Evolutionary conservation across 2,113 vertebrate genomes (phyloP).

Genomic region (Catharus minimus): DNA sequence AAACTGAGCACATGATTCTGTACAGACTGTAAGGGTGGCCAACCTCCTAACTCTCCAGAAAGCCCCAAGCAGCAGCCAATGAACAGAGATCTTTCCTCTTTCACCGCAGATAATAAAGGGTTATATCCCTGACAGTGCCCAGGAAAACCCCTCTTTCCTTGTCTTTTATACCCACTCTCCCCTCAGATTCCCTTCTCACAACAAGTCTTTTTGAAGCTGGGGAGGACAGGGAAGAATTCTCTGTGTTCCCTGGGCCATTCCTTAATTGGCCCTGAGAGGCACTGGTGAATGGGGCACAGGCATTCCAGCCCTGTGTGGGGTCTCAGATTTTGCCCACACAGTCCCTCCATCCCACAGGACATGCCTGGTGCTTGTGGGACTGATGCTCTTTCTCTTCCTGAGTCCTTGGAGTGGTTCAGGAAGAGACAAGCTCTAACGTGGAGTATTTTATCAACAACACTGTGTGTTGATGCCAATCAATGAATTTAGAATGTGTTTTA

Average conservation of each 20-base stretch:
- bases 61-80: neutral
- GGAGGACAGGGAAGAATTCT: constrained; percentile 30
- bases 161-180: constrained; percentile 4
- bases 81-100: neutral
- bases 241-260: constrained; percentile 32
- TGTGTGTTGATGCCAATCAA: neutral
- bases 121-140: neutral
- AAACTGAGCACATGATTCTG: neutral
- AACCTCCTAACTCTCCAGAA: neutral
- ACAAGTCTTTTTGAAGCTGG: neutral
- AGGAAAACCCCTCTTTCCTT: neutral
- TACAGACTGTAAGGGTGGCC: neutral
- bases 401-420: neutral
- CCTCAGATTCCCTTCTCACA: constrained; percentile 20
- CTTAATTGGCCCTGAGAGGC: constrained; percentile 12
- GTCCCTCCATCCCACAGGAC: neutral
- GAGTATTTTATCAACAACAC: neutral
- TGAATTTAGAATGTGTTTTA: neutral
- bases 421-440: neutral
- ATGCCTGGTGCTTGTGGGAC: neutral
- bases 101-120: neutral
- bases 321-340: neutral
- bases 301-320: constrained; percentile 51
- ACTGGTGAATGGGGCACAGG: neutral
- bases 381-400: neutral